Evolutionary conservation across 2,888 invertebrate species (phyloP).

Genomic region (Cartodere bifasciata): DNA sequence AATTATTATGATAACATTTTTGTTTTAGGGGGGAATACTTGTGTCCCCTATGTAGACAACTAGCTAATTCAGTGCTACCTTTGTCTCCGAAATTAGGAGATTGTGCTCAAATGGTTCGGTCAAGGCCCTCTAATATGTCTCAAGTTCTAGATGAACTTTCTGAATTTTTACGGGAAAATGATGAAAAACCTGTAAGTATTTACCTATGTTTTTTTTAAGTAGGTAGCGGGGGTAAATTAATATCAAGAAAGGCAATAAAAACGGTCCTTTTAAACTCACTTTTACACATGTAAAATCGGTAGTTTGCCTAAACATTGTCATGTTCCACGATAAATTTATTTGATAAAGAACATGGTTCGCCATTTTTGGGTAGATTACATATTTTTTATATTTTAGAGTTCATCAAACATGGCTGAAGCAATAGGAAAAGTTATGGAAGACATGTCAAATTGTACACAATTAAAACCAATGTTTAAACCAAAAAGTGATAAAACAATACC

Average conservation of each 20-base stretch:
- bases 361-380: no score
- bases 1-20: constrained; percentile 4
- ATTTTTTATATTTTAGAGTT: constrained; percentile 37
- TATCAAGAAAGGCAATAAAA: no score
- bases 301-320: not conserved
- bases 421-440: constrained; percentile 91
- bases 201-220: no score
- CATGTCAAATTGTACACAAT: constrained; percentile 78
- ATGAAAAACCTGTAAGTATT: constrained; percentile 47
- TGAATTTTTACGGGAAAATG: constrained; percentile 54
- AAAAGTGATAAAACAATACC: constrained; percentile 50
- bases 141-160: constrained; percentile 38
- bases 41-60: constrained; percentile 89
- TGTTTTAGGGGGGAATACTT: constrained; percentile 69
- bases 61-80: constrained; percentile 82
- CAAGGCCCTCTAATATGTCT: constrained; percentile 38
- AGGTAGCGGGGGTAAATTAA: no score
- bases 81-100: constrained; percentile 60
- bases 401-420: constrained; percentile 68
- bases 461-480: constrained; percentile 66
- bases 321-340: constrained; percentile 2
- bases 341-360: no score
- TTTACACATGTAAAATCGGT: constrained; percentile 3
- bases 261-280: no score
- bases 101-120: constrained; percentile 49